Conservation (phyloP, 2,113 vertebrate genomes). For the Salvelinus fontinalis region DNA sequence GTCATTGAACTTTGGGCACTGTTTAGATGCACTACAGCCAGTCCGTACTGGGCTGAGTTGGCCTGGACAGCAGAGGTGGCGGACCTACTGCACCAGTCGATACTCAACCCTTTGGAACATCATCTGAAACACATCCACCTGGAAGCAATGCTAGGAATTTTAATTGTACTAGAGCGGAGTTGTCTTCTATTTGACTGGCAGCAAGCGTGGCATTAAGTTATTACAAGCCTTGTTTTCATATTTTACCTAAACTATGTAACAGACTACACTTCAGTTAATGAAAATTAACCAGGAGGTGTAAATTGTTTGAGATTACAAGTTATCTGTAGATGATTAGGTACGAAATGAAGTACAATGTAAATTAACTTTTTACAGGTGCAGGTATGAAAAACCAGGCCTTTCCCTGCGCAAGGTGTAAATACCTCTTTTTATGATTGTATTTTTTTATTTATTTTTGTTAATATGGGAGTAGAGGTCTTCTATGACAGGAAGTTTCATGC, state of each 20-base stretch:
- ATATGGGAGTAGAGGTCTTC: not conserved
- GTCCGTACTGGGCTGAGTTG: slow-evolving; percentile 39
- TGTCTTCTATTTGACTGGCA: slow-evolving; percentile 50
- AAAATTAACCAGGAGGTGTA: slow-evolving; percentile 47
- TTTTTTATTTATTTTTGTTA: slow-evolving; percentile 18
- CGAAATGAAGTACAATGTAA: slow-evolving; percentile 27
- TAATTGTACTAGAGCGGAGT: slow-evolving; percentile 42
- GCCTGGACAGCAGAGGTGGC: slow-evolving; percentile 55
- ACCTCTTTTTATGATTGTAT: slow-evolving; percentile 28
- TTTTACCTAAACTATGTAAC: slow-evolving; percentile 66
- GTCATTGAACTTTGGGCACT: slow-evolving; percentile 44
- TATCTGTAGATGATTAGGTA: slow-evolving; percentile 58
- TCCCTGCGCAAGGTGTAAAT: slow-evolving; percentile 52
- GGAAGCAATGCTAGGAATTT: slow-evolving; percentile 64
- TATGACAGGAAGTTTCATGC: slow-evolving; percentile 29
- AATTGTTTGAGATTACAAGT: slow-evolving; percentile 51
- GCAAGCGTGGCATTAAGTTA: slow-evolving; percentile 63
- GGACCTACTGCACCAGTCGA: slow-evolving; percentile 64
- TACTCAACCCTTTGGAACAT: slow-evolving; percentile 60
- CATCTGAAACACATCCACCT: slow-evolving; percentile 66
- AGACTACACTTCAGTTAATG: slow-evolving; percentile 63
- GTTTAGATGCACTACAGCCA: slow-evolving; percentile 53
- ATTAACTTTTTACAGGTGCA: slow-evolving; percentile 61
- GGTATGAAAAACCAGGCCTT: slow-evolving; percentile 28
- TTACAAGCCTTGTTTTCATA: slow-evolving; percentile 65